phyloP scores from a whole-genome alignment of 2,888 invertebrate species.

The Epirrhoe tristata region DNA sequence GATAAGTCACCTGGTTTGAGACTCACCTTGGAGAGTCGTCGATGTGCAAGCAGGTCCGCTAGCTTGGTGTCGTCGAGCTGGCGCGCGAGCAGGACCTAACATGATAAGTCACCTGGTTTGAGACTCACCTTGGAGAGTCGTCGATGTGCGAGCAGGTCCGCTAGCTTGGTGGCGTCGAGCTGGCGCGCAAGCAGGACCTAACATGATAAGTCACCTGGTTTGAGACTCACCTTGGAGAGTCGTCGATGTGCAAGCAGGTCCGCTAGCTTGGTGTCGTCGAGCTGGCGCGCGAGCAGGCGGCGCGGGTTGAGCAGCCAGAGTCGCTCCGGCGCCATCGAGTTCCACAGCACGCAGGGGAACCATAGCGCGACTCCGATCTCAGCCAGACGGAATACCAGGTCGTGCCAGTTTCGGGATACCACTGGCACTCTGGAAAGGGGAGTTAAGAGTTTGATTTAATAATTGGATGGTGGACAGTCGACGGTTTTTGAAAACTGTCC shows the following conservation, averaged over 20 bases:
- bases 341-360: conserved; percentile 98
- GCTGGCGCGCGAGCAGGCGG: conserved; percentile 90
- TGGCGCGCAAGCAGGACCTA: conserved; percentile 89
- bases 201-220: too few relatives aligned
- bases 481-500: too few relatives aligned
- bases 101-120: too few relatives aligned
- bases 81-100: too few relatives aligned
- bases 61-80: conserved; percentile 86
- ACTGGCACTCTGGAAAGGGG: conserved; percentile 90
- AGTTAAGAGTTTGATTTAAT: neutral
- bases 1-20: too few relatives aligned
- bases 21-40: conserved; percentile 3
- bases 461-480: too few relatives aligned
- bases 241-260: conserved; percentile 65
- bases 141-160: conserved; percentile 65
- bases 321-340: conserved; percentile 97
- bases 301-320: conserved; percentile 97
- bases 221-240: conserved; percentile 66
- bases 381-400: conserved; percentile 94
- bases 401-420: conserved; percentile 96
- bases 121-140: conserved; percentile 4
- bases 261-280: conserved; percentile 84
- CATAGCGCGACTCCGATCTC: conserved; percentile 97
- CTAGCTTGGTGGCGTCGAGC: conserved; percentile 84
- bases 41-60: conserved; percentile 68